phyloP scores from a whole-genome alignment of 2,113 vertebrate genomes.

The Lagenorhynchus albirostris region DNA sequence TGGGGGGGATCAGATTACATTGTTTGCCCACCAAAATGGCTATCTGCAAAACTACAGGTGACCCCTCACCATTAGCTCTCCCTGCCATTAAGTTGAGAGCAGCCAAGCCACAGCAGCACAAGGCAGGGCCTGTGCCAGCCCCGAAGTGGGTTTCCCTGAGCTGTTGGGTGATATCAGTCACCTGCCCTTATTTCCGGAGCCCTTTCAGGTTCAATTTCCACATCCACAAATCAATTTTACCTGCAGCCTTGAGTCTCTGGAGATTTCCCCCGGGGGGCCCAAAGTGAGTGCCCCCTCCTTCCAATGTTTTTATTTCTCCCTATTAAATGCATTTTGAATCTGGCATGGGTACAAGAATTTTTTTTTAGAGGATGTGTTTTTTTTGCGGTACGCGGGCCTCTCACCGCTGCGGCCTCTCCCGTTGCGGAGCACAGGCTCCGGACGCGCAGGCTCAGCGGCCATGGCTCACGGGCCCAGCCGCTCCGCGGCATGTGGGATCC shows the following conservation, averaged over 20 bases:
- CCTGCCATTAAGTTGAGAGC: not conserved
- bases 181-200: not conserved
- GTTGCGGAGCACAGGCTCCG: no score
- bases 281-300: not conserved
- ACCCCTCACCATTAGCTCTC: not conserved
- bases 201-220: not conserved
- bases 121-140: not conserved
- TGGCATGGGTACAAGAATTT: not conserved
- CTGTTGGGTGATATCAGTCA: accelerated
- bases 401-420: no score
- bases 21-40: not conserved
- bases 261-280: not conserved
- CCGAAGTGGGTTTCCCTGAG: accelerated
- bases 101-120: not conserved
- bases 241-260: not conserved
- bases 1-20: not conserved
- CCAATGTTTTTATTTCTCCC: not conserved
- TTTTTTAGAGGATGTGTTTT: not conserved
- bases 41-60: not conserved
- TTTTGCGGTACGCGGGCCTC: no score
- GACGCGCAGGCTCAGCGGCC: no score
- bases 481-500: no score
- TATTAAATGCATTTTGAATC: not conserved
- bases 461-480: no score
- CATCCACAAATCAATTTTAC: not conserved